Percentiles rank a stretch among this genome's conserved stretches.
These are phyloP conservation scores for Asteroscopus sphinx DNA, from an alignment of 2,888 invertebrate species.

Conservation along the genomic window DNA sequence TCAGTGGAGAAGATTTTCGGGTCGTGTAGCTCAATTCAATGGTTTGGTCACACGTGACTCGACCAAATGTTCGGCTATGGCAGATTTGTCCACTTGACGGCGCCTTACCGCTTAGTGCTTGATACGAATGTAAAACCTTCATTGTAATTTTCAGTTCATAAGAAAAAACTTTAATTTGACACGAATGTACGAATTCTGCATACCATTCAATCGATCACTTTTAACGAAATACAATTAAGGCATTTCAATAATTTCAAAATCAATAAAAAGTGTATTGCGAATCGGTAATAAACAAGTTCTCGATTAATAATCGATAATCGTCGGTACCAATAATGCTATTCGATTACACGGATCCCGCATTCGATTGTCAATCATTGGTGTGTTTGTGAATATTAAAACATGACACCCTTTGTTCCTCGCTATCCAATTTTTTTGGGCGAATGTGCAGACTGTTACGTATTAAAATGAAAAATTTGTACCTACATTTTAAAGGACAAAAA, in stretches of 20 bases:
- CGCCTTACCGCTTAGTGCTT: too few species aligned
- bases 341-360: conserved; percentile 22
- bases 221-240: conserved; percentile 8
- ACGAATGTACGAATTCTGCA: too few species aligned
- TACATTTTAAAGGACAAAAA: too few species aligned
- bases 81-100: too few species aligned
- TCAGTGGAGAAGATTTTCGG: too few species aligned
- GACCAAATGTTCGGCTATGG: too few species aligned
- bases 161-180: not conserved
- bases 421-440: conserved; percentile 10
- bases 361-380: conserved; percentile 14
- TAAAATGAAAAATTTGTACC: conserved; percentile 1
- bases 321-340: conserved; percentile 13
- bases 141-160: too few species aligned
- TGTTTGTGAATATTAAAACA: conserved; percentile 36
- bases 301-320: conserved; percentile 26
- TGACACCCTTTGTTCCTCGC: conserved; percentile 13
- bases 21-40: too few species aligned
- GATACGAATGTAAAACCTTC: too few species aligned
- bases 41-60: too few species aligned
- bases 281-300: conserved; percentile 9
- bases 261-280: conserved; percentile 9
- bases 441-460: not conserved
- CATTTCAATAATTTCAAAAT: conserved; percentile 10
- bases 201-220: conserved; percentile 2